Percentiles rank a stretch among this genome's conserved stretches.
phyloP scores from a whole-genome alignment of 2,888 invertebrate genomes.

The Melanotus villosus region DNA sequence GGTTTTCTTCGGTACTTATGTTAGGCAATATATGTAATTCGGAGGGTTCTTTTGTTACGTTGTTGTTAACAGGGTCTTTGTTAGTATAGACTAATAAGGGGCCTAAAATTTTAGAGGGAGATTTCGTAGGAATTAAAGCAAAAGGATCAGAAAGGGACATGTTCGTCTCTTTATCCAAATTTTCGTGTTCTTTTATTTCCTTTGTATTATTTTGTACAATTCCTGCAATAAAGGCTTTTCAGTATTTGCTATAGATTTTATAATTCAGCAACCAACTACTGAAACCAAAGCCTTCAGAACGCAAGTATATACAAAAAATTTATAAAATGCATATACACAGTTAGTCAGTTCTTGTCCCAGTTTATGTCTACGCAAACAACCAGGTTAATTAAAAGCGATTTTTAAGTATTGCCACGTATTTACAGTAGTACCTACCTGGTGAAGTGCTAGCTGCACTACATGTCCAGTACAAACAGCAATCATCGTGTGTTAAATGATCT shows the following conservation, averaged over 20 bases:
- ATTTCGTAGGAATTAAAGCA: conserved; percentile 52
- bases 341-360: conserved; percentile 52
- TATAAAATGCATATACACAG: conserved; percentile 9
- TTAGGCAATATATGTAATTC: conserved; percentile 37
- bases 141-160: conserved; percentile 32
- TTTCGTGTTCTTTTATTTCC: conserved; percentile 53
- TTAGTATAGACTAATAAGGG: conserved; percentile 64
- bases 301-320: conserved; percentile 35
- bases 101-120: conserved; percentile 63
- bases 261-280: conserved; percentile 25
- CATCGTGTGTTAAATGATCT: conserved; percentile 79
- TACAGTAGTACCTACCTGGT: conserved; percentile 43
- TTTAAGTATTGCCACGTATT: not conserved
- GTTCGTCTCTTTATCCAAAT: conserved; percentile 46
- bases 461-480: conserved; percentile 90
- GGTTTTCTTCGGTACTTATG: conserved; percentile 52
- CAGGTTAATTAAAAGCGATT: conserved; percentile 37
- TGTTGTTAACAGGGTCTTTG: conserved; percentile 48
- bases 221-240: conserved; percentile 58
- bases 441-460: conserved; percentile 66
- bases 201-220: conserved; percentile 52
- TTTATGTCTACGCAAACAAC: conserved; percentile 34
- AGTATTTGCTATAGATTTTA: conserved; percentile 6
- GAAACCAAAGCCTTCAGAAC: conserved; percentile 45
- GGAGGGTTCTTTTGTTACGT: conserved; percentile 39